Evolutionary conservation across 2,888 invertebrate species (phyloP).

Genomic region (Rhogogaster chlorosoma): DNA sequence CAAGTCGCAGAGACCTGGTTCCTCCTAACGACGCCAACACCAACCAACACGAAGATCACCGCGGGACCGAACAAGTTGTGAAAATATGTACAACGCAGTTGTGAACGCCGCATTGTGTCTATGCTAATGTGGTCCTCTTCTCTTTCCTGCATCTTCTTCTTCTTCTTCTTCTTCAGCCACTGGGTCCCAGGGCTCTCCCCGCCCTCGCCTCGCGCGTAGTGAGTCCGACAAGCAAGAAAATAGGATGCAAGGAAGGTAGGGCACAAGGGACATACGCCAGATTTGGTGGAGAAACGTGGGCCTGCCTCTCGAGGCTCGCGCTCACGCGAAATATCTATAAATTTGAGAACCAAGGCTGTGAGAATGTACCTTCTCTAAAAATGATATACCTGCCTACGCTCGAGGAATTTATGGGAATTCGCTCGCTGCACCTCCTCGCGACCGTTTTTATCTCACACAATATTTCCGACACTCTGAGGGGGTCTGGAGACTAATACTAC

Average conservation of each 20-base stretch:
- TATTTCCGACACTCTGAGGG: constrained; percentile 25
- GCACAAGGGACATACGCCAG: constrained; percentile 39
- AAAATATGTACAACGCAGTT: constrained; percentile 51
- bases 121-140: constrained; percentile 53
- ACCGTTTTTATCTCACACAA: constrained; percentile 4
- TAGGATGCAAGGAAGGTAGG: neutral
- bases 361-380: constrained; percentile 26
- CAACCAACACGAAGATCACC: constrained; percentile 9
- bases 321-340: constrained; percentile 56
- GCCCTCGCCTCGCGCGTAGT: neutral
- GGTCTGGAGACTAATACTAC: neutral
- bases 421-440: constrained; percentile 28
- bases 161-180: neutral
- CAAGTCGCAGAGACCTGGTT: neutral
- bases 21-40: constrained; percentile 28
- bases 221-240: neutral
- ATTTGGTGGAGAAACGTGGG: constrained; percentile 48
- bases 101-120: constrained; percentile 50
- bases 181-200: constrained; percentile 7
- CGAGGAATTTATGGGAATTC: constrained; percentile 50
- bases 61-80: constrained; percentile 46
- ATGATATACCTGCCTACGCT: constrained; percentile 50
- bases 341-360: constrained; percentile 49
- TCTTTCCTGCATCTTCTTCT: neutral
- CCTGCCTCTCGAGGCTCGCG: constrained; percentile 10